phyloP scores from a whole-genome alignment of 2,888 invertebrate genomes.

The Protophormia terraenovae region DNA sequence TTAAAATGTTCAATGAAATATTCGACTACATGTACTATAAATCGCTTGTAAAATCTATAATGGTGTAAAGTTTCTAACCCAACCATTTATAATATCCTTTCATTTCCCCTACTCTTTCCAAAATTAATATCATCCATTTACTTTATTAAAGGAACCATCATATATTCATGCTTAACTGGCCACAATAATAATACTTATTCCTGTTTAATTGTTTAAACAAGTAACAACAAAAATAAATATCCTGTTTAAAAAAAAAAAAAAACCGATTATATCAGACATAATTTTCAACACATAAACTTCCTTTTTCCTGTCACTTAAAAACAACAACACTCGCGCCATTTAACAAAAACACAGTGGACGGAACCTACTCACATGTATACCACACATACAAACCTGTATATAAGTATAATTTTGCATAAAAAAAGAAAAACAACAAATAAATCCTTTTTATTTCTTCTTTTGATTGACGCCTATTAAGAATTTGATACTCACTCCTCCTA shows the following conservation, averaged over 20 bases:
- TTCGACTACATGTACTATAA: too few relatives aligned
- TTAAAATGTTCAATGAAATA: too few relatives aligned
- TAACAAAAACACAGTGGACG: constrained; percentile 42
- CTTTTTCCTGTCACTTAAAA: constrained; percentile 62
- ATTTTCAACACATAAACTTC: constrained; percentile 58
- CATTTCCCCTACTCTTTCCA: background rate
- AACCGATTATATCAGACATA: constrained; percentile 39
- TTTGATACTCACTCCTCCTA: constrained; percentile 55
- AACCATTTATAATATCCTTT: background rate
- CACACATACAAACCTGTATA: background rate
- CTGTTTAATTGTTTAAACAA: constrained; percentile 9
- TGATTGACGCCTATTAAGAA: constrained; percentile 31
- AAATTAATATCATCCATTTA: background rate
- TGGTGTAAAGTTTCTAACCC: too few relatives aligned
- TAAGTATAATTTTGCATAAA: constrained; percentile 1
- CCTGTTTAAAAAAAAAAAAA: constrained; percentile 24
- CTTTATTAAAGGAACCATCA: background rate
- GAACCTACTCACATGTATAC: constrained; percentile 45
- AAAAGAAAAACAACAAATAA: constrained; percentile 56
- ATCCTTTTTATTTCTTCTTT: constrained; percentile 47
- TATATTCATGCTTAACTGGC: background rate
- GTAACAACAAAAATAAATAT: constrained; percentile 15
- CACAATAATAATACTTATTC: constrained; percentile 12
- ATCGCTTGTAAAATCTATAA: too few relatives aligned
- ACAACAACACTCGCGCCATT: constrained; percentile 35